phyloP scores from a whole-genome alignment of 1,140 invertebrate genomes.

The Atta colombica region DNA sequence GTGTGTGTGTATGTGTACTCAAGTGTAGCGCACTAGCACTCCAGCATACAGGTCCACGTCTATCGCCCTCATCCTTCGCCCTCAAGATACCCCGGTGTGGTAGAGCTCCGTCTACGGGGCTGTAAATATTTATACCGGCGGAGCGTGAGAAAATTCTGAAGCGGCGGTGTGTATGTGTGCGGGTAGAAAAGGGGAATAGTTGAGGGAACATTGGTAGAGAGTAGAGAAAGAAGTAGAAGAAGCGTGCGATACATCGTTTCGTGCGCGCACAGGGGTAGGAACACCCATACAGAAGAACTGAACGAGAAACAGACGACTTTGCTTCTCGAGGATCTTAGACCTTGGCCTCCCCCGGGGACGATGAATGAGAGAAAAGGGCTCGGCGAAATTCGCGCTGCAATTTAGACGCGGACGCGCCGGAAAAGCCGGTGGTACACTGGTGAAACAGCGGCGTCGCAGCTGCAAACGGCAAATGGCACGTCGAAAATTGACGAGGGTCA shows the following conservation, averaged over 20 bases:
- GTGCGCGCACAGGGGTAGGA: not conserved
- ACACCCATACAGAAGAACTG: not conserved
- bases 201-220: not conserved
- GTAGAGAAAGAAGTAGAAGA: not conserved
- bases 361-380: constrained; percentile 36
- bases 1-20: not conserved
- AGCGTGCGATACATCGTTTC: constrained; percentile 42
- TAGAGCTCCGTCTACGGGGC: constrained; percentile 66
- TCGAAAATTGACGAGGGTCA: constrained; percentile 61
- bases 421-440: constrained; percentile 3
- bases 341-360: constrained; percentile 46
- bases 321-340: constrained; percentile 20
- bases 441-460: not conserved
- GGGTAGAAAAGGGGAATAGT: not conserved
- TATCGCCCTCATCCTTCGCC: constrained; percentile 5
- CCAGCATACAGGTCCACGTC: not conserved
- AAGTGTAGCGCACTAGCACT: not conserved
- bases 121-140: constrained; percentile 77
- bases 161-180: constrained; percentile 40
- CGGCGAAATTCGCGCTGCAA: constrained; percentile 46
- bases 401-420: constrained; percentile 45
- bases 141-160: constrained; percentile 78
- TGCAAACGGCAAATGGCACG: constrained; percentile 49
- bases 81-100: constrained; percentile 45
- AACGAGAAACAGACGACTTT: constrained; percentile 35